Conservation (phyloP, 2,888 invertebrate genomes). For the Tethea ocularis region DNA sequence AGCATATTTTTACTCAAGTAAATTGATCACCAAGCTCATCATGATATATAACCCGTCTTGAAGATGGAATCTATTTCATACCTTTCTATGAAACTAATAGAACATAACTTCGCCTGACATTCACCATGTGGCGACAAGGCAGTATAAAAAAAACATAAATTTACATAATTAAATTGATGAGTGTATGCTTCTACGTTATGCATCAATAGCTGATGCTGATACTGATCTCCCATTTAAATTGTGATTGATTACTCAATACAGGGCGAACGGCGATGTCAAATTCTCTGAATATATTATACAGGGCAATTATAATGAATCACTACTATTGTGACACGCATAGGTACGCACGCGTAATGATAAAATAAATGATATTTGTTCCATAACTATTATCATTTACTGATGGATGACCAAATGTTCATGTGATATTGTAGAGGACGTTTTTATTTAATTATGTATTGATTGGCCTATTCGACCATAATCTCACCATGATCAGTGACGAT, state of each 20-base stretch:
- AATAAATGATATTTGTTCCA: neutral
- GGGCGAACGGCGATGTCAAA: neutral
- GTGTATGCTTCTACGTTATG: slow-evolving; percentile 28
- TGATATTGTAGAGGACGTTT: neutral
- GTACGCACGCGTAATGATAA: neutral
- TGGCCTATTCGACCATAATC: too few species aligned
- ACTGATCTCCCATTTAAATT: slow-evolving; percentile 33
- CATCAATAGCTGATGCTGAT: slow-evolving; percentile 27
- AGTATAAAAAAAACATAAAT: slow-evolving; percentile 29
- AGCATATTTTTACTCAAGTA: slow-evolving; percentile 50
- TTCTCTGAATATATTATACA: neutral
- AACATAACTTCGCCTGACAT: slow-evolving; percentile 39
- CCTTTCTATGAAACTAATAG: slow-evolving; percentile 42
- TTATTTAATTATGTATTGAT: neutral
- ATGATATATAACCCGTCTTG: slow-evolving; percentile 37
- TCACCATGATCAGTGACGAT: too few species aligned
- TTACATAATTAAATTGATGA: slow-evolving; percentile 43
- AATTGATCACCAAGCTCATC: slow-evolving; percentile 42
- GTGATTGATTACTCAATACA: slow-evolving; percentile 37
- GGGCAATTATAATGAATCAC: neutral
- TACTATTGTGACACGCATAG: neutral
- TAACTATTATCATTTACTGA: neutral
- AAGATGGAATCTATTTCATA: slow-evolving; percentile 36
- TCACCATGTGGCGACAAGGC: slow-evolving; percentile 32
- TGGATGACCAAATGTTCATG: neutral